Conservation (phyloP, 2,113 vertebrate genomes). For the Mus pahari region DNA sequence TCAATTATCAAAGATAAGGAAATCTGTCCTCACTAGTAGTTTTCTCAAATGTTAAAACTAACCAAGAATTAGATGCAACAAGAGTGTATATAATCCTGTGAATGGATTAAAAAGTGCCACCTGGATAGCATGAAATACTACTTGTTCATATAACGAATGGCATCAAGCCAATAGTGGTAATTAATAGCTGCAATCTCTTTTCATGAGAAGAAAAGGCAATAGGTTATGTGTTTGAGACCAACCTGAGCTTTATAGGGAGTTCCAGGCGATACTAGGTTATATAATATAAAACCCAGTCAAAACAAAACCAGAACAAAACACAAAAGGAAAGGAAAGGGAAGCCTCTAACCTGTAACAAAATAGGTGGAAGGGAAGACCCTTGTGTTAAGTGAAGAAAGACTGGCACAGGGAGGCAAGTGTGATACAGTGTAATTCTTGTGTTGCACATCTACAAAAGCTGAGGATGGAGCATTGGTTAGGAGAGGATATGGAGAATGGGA, state of each 20-base stretch:
- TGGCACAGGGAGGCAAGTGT: too few relatives aligned
- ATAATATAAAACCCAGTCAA: neutral
- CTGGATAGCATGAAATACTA: neutral
- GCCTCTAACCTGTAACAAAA: neutral
- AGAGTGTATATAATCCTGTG: too few relatives aligned
- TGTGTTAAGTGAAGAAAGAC: too few relatives aligned
- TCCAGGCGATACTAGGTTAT: neutral
- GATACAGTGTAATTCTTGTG: too few relatives aligned
- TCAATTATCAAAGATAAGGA: neutral
- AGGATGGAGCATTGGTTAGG: too few relatives aligned
- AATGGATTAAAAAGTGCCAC: neutral
- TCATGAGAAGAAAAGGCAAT: neutral
- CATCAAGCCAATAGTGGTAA: neutral
- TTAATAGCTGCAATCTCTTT: neutral
- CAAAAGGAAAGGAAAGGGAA: neutral
- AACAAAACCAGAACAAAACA: neutral
- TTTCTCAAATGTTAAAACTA: neutral
- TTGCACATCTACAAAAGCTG: too few relatives aligned
- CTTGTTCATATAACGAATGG: neutral
- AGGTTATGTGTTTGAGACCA: neutral
- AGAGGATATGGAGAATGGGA: too few relatives aligned
- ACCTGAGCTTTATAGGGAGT: neutral
- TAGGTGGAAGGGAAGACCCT: too few relatives aligned
- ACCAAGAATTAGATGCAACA: neutral
- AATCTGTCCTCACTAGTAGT: neutral